Evolutionary conservation across 2,797 vertebrate species (phyloP).

Genomic region (Phaenicophaeus curvirostris): DNA sequence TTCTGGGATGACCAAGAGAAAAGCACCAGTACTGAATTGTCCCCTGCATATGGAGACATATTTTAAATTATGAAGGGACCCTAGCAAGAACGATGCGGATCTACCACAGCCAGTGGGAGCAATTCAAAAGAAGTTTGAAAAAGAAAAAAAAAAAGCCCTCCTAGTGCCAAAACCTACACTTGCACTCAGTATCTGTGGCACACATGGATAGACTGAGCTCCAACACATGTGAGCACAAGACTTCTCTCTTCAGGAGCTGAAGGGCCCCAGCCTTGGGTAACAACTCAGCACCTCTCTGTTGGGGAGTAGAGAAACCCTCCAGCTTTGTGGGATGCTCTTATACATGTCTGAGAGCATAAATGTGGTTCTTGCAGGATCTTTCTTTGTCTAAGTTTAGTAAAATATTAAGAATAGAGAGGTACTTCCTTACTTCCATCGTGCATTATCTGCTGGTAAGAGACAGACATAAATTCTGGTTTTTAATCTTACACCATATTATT

Average conservation of each 20-base stretch:
- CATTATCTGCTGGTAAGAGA: background rate
- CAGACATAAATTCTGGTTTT: background rate
- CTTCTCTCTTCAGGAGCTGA: background rate
- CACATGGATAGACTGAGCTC: background rate
- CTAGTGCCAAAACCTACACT: background rate
- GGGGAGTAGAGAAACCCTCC: background rate
- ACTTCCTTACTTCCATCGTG: background rate
- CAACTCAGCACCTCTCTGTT: background rate
- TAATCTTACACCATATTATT: background rate
- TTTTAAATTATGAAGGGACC: background rate
- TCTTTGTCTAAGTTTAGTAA: background rate
- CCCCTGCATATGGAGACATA: accelerated
- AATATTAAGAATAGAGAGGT: background rate
- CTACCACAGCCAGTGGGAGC: background rate
- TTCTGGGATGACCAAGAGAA: background rate
- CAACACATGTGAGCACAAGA: constrained; percentile 29
- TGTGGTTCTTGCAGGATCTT: background rate
- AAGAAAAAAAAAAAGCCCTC: background rate
- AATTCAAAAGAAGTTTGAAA: background rate
- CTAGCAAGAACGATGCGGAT: accelerated
- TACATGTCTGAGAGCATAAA: background rate
- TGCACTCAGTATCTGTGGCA: background rate
- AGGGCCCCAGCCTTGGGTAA: background rate
- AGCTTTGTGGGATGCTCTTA: background rate
- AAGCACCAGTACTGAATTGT: too few relatives aligned